Evolutionary conservation across 1,140 invertebrate species (phyloP), one percentile per base, ranked within the genome.

Genomic region (Scaptomyza pallida): DNA sequence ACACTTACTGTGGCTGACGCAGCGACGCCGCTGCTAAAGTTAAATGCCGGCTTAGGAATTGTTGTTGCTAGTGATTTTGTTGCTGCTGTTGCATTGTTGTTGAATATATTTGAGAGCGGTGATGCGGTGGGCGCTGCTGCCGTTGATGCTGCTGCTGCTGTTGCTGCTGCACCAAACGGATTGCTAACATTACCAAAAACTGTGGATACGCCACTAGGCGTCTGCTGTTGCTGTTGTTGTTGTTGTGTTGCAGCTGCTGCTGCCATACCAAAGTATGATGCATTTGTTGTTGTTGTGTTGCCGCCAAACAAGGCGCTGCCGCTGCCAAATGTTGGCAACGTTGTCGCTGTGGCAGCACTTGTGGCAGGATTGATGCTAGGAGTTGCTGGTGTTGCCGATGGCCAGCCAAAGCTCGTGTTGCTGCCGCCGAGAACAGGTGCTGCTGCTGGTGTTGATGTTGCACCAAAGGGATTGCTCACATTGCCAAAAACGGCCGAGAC

Each of bases 21-120:
- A 41, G 82, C 44, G 8, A 23, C 16, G 10, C 69, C 41, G 51
- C 52, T 51, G 30, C 75, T 64, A 65, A 89, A 89, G 19, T 76
- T 77, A 72, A 89, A 89, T 78, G 72, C 68, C 35, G 65, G 57
- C 44, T 82, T 75, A 6, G 61, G 45, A 9, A 45, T 44, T 13
- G 63, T 26, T 6, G 43, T 26, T 40, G 78, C 12, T 26, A 61
- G 45, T 5, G 67, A 50, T 2, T 60, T 61, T 5, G 75, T 56
- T n/a, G 73, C n/a, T n/a, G 69, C 6, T 44, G 61, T 50, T 51
- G 48, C 44, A 37, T 67, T 1, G 55, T 19, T 6, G 41, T 21
- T 30, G 55, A 37, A 37, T 37, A 37, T 37, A 37, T 37, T 37
- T n/a, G 33, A n/a, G 33, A 37, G 47, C 33, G 56, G 47, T 23